Evolutionary conservation across 2,113 vertebrate genomes (phyloP), one percentile per base, ranked within the genome.

Genomic region (Pangasianodon gigas): DNA sequence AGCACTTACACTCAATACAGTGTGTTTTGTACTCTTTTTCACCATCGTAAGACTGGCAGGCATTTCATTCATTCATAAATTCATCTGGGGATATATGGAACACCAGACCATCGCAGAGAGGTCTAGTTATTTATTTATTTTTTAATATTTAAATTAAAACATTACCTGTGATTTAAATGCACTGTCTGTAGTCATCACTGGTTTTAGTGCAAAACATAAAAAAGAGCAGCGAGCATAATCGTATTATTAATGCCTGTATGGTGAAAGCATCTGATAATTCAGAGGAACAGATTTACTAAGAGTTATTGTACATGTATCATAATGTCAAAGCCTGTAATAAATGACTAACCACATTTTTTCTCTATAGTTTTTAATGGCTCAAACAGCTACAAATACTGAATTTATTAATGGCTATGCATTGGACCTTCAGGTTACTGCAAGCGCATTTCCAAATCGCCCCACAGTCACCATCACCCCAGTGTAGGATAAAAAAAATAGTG

Each of bases 381-480:
- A 80, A 67, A 37, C 18, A 81, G n/a, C 18, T 82, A 80, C 41
- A 65, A 81, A 52, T 26, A 74, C 32, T 44, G 56, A 62, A 60
- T 58, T 58, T 82, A 44, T 21, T 62, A n/a, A 19, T 87, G 24
- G 21, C 29, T 60, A 7, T 8, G 16, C 2, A 29, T 48, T 48
- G 41, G 29, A 62, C 71, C 54, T 44, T 80, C 26, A 87, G 75
- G 54, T 44, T 69, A 67, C 10, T 52, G 44, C 10, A 51, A 44
- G 60, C 60, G 67, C 52, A 75, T 86, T 86, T 89, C 69, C 82
- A 88, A 86, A 67, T 84, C 56, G 18, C n/a, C 77, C 37, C 37
- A 74, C 37, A 77, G 62, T 71, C 83, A 48, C 58, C 89, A 93
- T 91, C 90, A 92, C 80, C 84, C 52, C 3, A 51, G 79, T 67